A percentile compares a stretch with the other conserved stretches of the same genome.
These are phyloP conservation scores for Liodrosophila aerea DNA, from an alignment of 2,888 invertebrate genomes.

Conservation along the genomic window DNA sequence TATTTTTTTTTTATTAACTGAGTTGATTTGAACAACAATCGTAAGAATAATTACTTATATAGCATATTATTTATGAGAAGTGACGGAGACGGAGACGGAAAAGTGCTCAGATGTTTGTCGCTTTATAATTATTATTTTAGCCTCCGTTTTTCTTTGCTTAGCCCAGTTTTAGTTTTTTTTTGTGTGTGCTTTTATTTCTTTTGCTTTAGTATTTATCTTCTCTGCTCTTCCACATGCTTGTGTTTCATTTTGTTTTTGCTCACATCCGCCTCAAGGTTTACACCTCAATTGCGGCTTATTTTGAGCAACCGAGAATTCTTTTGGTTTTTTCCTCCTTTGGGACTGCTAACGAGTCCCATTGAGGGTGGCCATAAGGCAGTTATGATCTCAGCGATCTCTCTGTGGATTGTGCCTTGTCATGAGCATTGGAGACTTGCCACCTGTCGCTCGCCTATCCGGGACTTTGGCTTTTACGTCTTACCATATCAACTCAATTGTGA, in stretches of 20 bases:
- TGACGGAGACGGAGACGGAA: slow-evolving; percentile 4
- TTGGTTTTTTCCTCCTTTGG: neutral
- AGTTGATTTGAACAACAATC: slow-evolving; percentile 29
- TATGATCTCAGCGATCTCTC: slow-evolving; percentile 33
- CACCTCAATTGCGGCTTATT: slow-evolving; percentile 32
- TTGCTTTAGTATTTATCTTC: slow-evolving; percentile 26
- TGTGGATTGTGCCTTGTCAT: slow-evolving; percentile 46
- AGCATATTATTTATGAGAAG: slow-evolving; percentile 45
- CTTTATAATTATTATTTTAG: slow-evolving; percentile 45
- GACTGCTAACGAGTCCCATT: neutral
- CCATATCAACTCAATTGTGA: no score
- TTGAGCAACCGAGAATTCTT: slow-evolving; percentile 9
- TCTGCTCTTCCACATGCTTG: no score
- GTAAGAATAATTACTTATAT: slow-evolving; percentile 50
- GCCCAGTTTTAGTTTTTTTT: slow-evolving; percentile 1
- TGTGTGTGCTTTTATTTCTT: neutral
- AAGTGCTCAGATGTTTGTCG: slow-evolving; percentile 14
- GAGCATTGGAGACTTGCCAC: slow-evolving; percentile 28
- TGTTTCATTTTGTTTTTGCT: slow-evolving; percentile 1
- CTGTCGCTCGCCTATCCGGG: slow-evolving; percentile 28
- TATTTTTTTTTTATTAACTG: slow-evolving; percentile 30
- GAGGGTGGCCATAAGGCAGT: neutral
- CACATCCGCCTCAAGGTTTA: slow-evolving; percentile 47
- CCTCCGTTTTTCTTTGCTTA: slow-evolving; percentile 36
- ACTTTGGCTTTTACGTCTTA: slow-evolving; percentile 35